Evolutionary conservation across 2,113 vertebrate species (phyloP).

Genomic region (Dasyurus viverrinus): DNA sequence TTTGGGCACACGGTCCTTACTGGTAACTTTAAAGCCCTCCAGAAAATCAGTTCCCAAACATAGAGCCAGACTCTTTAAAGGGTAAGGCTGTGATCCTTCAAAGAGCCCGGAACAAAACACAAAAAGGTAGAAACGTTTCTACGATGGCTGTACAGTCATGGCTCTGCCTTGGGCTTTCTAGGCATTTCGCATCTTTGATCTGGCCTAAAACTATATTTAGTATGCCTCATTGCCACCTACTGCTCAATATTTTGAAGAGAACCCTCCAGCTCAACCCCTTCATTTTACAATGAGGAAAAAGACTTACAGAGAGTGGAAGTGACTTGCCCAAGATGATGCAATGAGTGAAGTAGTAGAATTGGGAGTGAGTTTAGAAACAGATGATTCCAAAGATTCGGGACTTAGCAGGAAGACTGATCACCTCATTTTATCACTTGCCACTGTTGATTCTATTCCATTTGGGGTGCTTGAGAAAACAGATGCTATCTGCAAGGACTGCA

Average conservation of each 20-base stretch:
- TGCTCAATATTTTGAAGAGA: background rate
- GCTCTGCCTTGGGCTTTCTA: slow-evolving; percentile 43
- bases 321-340: background rate
- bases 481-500: background rate
- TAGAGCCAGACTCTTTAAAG: slow-evolving; percentile 43
- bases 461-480: background rate
- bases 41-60: slow-evolving; percentile 54
- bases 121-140: slow-evolving; percentile 57
- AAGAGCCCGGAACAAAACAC: slow-evolving; percentile 56
- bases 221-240: background rate
- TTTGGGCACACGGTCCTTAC: slow-evolving; percentile 43
- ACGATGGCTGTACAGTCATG: slow-evolving; percentile 46
- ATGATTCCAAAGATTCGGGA: background rate
- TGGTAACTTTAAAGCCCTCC: slow-evolving; percentile 44
- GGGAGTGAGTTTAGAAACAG: background rate
- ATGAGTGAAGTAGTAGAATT: background rate
- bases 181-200: slow-evolving; percentile 53
- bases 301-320: background rate
- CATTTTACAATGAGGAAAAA: background rate
- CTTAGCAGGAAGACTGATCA: slow-evolving; percentile 34
- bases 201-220: slow-evolving; percentile 50
- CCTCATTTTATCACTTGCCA: slow-evolving; percentile 6
- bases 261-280: background rate
- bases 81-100: slow-evolving; percentile 52
- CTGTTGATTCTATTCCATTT: background rate